These are phyloP conservation scores for Neolamprologus hecqui DNA, from an alignment of 2,113 vertebrate species.

Conservation along the genomic window DNA sequence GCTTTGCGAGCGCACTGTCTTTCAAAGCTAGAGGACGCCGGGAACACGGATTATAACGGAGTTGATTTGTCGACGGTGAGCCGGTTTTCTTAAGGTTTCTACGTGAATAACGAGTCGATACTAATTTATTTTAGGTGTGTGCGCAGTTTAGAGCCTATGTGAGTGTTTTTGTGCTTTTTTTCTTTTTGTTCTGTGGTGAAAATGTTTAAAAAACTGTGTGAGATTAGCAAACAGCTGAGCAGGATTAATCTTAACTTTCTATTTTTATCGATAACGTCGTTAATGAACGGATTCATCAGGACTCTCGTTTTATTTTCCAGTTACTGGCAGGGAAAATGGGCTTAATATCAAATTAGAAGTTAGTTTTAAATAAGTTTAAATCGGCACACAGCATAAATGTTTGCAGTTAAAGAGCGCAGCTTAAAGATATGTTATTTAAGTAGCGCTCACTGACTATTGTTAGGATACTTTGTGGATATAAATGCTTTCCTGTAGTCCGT, in stretches of 20 bases:
- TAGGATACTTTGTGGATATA: neutral
- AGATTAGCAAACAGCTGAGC: neutral
- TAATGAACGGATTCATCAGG: fast-evolving
- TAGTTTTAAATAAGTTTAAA: neutral
- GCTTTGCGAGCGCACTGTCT: neutral
- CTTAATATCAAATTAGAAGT: neutral
- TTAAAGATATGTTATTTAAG: neutral
- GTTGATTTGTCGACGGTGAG: neutral
- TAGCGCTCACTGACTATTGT: neutral
- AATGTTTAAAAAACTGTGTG: fast-evolving
- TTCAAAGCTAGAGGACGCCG: fast-evolving
- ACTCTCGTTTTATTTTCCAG: fast-evolving
- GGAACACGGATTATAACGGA: neutral
- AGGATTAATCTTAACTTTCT: neutral
- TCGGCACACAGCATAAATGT: neutral
- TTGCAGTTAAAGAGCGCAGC: neutral
- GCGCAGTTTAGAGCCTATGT: neutral
- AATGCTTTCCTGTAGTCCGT: fast-evolving
- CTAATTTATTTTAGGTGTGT: fast-evolving
- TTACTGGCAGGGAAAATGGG: neutral
- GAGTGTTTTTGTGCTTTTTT: neutral
- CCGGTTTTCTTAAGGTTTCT: neutral
- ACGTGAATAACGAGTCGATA: fast-evolving
- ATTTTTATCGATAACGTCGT: neutral
- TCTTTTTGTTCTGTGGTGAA: no score